A percentile compares a stretch with the other conserved stretches of the same genome.
Conservation (phyloP, 2,113 vertebrate species). For the Pipa parva region DNA sequence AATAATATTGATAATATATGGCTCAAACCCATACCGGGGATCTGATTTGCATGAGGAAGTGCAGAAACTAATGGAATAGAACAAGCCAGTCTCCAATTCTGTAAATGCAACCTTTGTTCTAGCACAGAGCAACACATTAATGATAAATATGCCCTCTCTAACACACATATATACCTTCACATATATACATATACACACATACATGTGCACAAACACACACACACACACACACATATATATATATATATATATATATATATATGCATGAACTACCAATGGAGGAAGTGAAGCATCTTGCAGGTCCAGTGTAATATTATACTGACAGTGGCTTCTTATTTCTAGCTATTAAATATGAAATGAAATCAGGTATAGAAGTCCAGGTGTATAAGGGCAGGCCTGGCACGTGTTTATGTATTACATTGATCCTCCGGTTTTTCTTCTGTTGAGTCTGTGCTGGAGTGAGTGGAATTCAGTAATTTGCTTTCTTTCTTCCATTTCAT, state of each 20-base stretch:
- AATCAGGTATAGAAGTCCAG: not conserved
- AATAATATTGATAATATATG: too few relatives aligned
- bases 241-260: not conserved
- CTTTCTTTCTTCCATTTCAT: constrained; percentile 85
- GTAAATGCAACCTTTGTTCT: not conserved
- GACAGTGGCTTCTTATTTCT: not conserved
- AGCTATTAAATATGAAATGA: not conserved
- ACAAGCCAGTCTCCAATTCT: too few relatives aligned
- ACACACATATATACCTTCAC: not conserved
- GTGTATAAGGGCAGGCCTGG: constrained; percentile 19
- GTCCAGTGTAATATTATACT: not conserved
- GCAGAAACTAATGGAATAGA: too few relatives aligned
- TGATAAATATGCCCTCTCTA: too few relatives aligned
- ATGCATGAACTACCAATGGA: not conserved
- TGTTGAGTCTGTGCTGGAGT: constrained; percentile 69
- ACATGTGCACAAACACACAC: not conserved
- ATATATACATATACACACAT: not conserved
- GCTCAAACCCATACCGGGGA: too few relatives aligned
- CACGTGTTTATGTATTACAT: constrained; percentile 49
- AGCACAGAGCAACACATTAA: too few relatives aligned
- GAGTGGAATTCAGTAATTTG: constrained; percentile 75
- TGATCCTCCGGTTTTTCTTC: constrained; percentile 75
- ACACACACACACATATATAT: not conserved
- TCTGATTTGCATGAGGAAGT: too few relatives aligned
- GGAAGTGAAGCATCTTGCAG: too few relatives aligned